phyloP scores from a whole-genome alignment of 2,888 invertebrate genomes.

The Caradrina kadenii region DNA sequence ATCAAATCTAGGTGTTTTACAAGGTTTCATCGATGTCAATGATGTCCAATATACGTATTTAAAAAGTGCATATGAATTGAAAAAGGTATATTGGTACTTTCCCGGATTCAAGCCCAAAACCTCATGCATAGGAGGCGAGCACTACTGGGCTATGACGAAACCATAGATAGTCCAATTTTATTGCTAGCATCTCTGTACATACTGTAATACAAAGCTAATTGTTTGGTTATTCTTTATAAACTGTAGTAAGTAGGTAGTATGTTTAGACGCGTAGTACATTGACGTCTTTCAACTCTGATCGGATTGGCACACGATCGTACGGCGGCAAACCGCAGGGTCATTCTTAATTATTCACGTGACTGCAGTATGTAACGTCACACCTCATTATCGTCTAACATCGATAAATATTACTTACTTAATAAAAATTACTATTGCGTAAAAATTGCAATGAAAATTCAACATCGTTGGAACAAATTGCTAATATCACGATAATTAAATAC shows the following conservation, averaged over 20 bases:
- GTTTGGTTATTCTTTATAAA: slow-evolving; percentile 24
- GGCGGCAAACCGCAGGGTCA: slow-evolving; percentile 57
- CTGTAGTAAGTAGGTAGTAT: slow-evolving; percentile 22
- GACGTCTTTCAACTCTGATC: slow-evolving; percentile 51
- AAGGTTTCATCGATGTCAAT: too few species aligned
- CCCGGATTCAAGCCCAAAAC: too few species aligned
- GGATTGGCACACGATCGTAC: slow-evolving; percentile 51
- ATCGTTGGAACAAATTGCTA: slow-evolving; percentile 55
- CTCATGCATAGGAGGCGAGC: too few species aligned
- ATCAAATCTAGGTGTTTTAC: too few species aligned
- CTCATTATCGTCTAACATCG: slow-evolving; percentile 51
- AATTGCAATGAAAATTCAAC: slow-evolving; percentile 54
- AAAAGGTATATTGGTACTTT: too few species aligned
- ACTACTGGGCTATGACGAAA: too few species aligned
- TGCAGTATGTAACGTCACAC: slow-evolving; percentile 52
- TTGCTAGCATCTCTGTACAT: not conserved
- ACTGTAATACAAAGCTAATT: slow-evolving; percentile 9
- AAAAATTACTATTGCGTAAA: slow-evolving; percentile 52
- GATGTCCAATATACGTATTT: too few species aligned
- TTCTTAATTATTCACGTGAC: slow-evolving; percentile 57
- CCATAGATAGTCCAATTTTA: not conserved
- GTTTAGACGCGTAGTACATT: slow-evolving; percentile 28
- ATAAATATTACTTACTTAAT: slow-evolving; percentile 57
- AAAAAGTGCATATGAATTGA: too few species aligned
- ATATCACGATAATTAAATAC: slow-evolving; percentile 54